A percentile compares a stretch with the other conserved stretches of the same genome.
Evolutionary conservation across 2,888 invertebrate species (phyloP).

Genomic region (Meliscaeva auricollis): DNA sequence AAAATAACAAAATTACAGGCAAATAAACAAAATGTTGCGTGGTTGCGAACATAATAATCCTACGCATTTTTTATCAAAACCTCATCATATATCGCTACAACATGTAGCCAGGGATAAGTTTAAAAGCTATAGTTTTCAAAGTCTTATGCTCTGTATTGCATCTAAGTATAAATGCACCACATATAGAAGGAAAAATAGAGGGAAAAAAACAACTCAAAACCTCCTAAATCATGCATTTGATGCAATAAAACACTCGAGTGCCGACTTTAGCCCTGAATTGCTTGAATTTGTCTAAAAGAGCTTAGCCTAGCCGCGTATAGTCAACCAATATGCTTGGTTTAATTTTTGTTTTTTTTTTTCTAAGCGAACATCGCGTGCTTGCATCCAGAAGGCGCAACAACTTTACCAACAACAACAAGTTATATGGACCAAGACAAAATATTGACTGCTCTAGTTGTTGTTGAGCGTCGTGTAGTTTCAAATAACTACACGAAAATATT

Average conservation of each 20-base stretch:
- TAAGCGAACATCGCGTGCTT: conserved; percentile 66
- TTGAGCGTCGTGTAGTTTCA: conserved; percentile 74
- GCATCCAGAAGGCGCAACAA: conserved; percentile 71
- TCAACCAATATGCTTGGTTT: too few species aligned
- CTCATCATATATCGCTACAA: conserved; percentile 43
- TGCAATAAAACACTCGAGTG: conserved; percentile 69
- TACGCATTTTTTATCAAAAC: conserved; percentile 70
- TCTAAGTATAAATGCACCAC: too few species aligned
- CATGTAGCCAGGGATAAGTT: not conserved
- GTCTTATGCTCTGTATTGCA: too few species aligned
- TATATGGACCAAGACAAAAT: conserved; percentile 65
- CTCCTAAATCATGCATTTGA: conserved; percentile 70
- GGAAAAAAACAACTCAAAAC: conserved; percentile 13
- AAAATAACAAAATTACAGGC: conserved; percentile 25
- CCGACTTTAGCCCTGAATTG: conserved; percentile 70
- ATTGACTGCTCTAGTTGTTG: conserved; percentile 74
- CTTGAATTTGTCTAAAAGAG: conserved; percentile 6
- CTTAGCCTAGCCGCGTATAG: not conserved
- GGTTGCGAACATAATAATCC: conserved; percentile 68
- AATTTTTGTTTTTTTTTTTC: conserved; percentile 8
- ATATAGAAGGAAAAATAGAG: not conserved
- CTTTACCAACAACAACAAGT: conserved; percentile 32
- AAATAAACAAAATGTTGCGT: conserved; percentile 69
- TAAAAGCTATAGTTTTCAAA: conserved; percentile 4
- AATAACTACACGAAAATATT: conserved; percentile 75